Percentiles rank a stretch among this genome's conserved stretches.
These are phyloP conservation scores for Sylvilagus bachmani DNA, from an alignment of 2,113 vertebrate species.

Conservation along the genomic window DNA sequence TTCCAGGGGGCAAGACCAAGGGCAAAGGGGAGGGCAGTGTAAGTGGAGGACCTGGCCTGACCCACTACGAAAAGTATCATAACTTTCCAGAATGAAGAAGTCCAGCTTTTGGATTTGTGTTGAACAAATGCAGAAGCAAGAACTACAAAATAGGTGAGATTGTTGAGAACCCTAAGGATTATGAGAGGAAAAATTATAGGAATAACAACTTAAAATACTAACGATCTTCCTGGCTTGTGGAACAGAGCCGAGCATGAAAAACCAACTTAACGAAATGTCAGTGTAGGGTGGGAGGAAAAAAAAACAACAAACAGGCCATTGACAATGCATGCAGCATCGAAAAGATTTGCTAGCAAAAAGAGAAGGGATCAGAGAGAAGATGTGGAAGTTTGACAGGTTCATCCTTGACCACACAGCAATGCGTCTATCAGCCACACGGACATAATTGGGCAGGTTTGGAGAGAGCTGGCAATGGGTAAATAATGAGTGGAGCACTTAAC, in stretches of 20 bases:
- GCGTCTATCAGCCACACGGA: not conserved
- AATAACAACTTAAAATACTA: not conserved
- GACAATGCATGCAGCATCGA: not conserved
- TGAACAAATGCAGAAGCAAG: not conserved
- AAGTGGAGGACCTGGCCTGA: not conserved
- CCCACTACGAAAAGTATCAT: not conserved
- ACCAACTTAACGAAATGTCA: slow-evolving; percentile 27
- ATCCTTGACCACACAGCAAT: not conserved
- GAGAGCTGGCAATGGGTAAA: slow-evolving; percentile 41
- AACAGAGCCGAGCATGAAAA: not conserved
- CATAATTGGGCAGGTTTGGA: slow-evolving; percentile 17
- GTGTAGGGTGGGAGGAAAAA: not conserved
- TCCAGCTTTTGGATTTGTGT: not conserved
- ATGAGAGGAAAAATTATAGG: not conserved
- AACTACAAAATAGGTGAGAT: not conserved
- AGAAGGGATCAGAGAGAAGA: slow-evolving; percentile 7
- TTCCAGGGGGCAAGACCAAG: not conserved
- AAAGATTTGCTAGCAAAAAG: slow-evolving; percentile 34
- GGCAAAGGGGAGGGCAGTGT: not conserved
- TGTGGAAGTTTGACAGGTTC: not conserved
- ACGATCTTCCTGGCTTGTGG: not conserved
- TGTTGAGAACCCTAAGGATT: not conserved
- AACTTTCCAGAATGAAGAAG: not conserved
- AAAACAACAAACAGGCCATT: not conserved
- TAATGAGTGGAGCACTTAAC: not conserved